Evolutionary conservation across 2,113 vertebrate genomes (phyloP), one percentile per base, ranked within the genome.

Genomic region (Cochlearius cochlearius): DNA sequence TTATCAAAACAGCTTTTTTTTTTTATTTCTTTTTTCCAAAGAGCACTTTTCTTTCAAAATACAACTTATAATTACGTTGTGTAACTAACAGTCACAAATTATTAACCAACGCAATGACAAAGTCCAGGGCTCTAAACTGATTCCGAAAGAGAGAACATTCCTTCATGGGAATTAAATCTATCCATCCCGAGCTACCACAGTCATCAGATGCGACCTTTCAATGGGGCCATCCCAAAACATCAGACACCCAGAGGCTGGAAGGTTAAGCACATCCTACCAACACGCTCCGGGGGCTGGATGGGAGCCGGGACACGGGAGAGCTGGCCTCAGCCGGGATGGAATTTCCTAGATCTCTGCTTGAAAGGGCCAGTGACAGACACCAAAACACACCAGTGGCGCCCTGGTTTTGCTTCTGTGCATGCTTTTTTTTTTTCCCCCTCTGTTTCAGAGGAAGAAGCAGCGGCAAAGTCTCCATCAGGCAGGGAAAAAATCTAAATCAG

Each of bases 391-490:
- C 53, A 9, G 29, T 18, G 5, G 9, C 32, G 7, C 25, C 25
- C 7, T 1, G 8, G 0, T 36, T 83, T 66, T n/a, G 10, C 15
- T 59, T 49, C 64, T 29, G 3, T 0, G 3, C 27, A 34, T 6
- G 1, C 3, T 0, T 1, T 66, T 30, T 41, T 43, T 9, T 22
- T 30, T 30, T 21, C 8, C 18, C 18, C 16, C 5, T 43, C 72
- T 34, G 8, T 22, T 45, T 43, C 58, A 9, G 9, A 59, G 18
- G 17, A 68, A 29, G 32, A 93, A 91, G 23, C 20, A 58, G 3
- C 10, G 25, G 30, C 27, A 58, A 76, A 27, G 8, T 6, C 43
- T 47, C 27, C 45, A 38, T 52, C 75, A 43, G 30, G 29, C 14
- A 53, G 34, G 10, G 23, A 68, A 64, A 68, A 80, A 5, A 0